Conservation (phyloP, 2,797 vertebrate species). For the Pogoniulus pusillus region DNA sequence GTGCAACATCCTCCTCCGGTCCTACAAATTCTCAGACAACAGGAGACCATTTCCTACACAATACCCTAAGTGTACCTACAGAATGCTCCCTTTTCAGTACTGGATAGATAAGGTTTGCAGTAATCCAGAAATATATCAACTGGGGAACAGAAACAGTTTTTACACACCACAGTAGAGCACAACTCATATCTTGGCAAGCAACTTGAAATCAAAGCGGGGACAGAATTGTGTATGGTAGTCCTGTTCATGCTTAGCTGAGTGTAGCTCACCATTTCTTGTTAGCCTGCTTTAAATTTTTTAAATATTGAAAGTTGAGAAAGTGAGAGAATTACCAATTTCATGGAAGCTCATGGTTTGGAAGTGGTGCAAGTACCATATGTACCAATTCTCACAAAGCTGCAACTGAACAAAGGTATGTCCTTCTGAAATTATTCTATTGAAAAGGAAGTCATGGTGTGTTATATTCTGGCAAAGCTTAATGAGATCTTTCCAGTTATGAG, state of each 20-base stretch:
- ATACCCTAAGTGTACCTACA: not conserved
- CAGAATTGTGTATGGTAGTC: not conserved
- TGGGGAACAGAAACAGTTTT: not conserved
- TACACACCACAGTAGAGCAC: fast-evolving
- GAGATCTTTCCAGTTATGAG: not conserved
- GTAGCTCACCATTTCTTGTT: not conserved
- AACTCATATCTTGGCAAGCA: not conserved
- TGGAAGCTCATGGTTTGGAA: not conserved
- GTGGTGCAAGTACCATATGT: not conserved
- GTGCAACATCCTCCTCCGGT: not conserved
- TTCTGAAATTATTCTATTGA: not conserved
- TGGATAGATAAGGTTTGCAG: not conserved
- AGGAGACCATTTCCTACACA: not conserved
- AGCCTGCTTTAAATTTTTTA: not conserved
- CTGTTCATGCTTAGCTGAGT: not conserved
- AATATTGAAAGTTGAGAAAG: not conserved
- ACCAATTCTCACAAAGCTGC: not conserved
- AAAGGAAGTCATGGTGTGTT: not conserved
- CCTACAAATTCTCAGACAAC: not conserved
- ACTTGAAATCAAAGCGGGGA: not conserved
- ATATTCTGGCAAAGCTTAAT: not conserved
- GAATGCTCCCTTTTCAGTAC: not conserved
- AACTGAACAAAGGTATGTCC: not conserved
- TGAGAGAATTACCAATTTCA: not conserved
- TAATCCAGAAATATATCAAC: not conserved